Conservation (phyloP, 92 coral and sea anemone species). For the Epizoanthus rinbou region DNA sequence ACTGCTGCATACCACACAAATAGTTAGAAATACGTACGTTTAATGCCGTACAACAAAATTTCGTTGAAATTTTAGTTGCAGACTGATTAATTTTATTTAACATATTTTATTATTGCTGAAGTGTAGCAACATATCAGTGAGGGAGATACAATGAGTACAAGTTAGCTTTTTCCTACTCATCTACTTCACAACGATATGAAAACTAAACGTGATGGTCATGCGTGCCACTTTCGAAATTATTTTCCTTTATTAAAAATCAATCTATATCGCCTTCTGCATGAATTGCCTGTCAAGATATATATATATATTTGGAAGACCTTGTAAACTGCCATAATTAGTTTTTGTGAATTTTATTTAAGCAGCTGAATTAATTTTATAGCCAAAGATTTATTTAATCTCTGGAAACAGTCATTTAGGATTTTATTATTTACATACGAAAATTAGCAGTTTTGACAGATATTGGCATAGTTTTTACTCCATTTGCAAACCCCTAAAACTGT, state of each 20-base stretch:
- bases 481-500: background rate
- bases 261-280: background rate
- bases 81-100: too few relatives aligned
- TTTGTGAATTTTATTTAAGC: background rate
- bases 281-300: background rate
- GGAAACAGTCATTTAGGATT: slow-evolving; percentile 20
- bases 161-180: too few relatives aligned
- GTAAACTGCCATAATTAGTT: background rate
- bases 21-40: too few relatives aligned
- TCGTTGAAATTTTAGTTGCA: too few relatives aligned
- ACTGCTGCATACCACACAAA: too few relatives aligned
- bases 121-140: too few relatives aligned
- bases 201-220: too few relatives aligned
- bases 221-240: too few relatives aligned
- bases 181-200: too few relatives aligned
- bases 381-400: background rate
- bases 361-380: slow-evolving; percentile 10
- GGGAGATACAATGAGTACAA: too few relatives aligned
- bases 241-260: background rate
- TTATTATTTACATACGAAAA: slow-evolving; percentile 11
- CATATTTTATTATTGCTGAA: too few relatives aligned
- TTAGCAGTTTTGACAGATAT: slow-evolving; percentile 22
- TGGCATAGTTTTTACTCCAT: slow-evolving; percentile 1
- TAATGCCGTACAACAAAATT: too few relatives aligned
- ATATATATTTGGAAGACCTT: background rate